These are phyloP conservation scores for Steatornis caripensis DNA, from an alignment of 2,113 vertebrate species.

Conservation along the genomic window DNA sequence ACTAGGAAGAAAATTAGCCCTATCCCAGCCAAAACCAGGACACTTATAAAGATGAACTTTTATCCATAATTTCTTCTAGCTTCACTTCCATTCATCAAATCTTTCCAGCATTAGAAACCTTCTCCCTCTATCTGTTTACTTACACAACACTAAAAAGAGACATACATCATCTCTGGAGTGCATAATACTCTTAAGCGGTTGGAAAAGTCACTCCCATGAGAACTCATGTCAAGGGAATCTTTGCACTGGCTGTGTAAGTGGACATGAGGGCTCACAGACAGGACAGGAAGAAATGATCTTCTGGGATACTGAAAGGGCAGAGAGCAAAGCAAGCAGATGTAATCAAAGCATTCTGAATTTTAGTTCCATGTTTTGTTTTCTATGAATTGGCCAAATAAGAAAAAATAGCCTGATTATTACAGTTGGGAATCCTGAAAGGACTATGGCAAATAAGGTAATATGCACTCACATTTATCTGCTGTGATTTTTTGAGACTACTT, in stretches of 20 bases:
- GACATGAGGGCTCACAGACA: rapidly evolving
- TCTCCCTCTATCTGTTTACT: neutral
- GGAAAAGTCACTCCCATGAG: neutral
- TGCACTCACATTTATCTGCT: neutral
- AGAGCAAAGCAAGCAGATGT: neutral
- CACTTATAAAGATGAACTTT: neutral
- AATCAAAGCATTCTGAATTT: neutral
- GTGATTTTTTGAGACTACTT: neutral
- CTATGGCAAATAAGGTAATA: neutral
- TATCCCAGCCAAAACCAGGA: no score
- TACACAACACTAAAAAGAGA: neutral
- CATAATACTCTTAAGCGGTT: neutral
- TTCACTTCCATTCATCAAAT: neutral
- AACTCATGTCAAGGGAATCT: neutral
- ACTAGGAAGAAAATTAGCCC: no score
- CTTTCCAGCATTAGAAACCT: neutral
- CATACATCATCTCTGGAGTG: neutral
- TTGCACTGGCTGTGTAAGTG: neutral
- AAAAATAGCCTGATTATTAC: neutral
- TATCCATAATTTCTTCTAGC: neutral
- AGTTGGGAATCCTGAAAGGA: neutral
- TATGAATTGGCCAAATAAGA: neutral
- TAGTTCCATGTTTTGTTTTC: neutral
- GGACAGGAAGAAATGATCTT: neutral
- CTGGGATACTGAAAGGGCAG: neutral